Evolutionary conservation across 2,888 invertebrate genomes (phyloP), one percentile per base, ranked within the genome.

Genomic region (Nomada ferruginata): DNA sequence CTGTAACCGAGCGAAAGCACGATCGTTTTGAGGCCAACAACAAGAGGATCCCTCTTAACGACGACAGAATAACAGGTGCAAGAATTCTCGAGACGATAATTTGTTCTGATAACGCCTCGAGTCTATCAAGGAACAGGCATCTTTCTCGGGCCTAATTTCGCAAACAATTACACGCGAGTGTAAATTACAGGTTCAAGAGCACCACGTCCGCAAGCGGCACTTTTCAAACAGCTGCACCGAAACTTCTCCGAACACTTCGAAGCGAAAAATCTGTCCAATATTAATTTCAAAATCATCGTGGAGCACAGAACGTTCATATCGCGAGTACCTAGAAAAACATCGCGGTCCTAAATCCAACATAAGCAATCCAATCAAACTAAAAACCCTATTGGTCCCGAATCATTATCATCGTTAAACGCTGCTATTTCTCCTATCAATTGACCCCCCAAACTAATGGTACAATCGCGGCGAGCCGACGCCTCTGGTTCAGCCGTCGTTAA

Each of bases 131-230:
- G 53, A 72, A 63, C 53, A 44, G 55, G 52, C 72, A 44, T 71
- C 72, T 60, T 71, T 18, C 42, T 42, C 0, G n/a, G 13, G 42
- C 50, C 52, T 70, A 71, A 70, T 75, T 71, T 60, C 36, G 52
- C 59, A 72, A 71, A 71, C 71, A 71, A 75, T 75, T 44, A 71
- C 71, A n/a, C 23, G 5, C n/a, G 47, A 70, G 50, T 60, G 50
- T 57, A 52, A 59, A n/a, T 59, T 10, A 50, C 4, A 70, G 42
- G n/a, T 75, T 71, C 71, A 42, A 42, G 26, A 50, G 23, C 13
- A 13, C 3, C n/a, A 20, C 0, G n/a, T 11, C 52, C 73, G 69
- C 3, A 15, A 57, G 23, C 42, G 26, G 52, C 42, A 52, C 20
- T 60, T 71, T 23, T 72, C 26, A 42, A 13, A 15, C 26, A 0